phyloP scores from a whole-genome alignment of 2,888 invertebrate genomes.

The Caenorhabditis becei region DNA sequence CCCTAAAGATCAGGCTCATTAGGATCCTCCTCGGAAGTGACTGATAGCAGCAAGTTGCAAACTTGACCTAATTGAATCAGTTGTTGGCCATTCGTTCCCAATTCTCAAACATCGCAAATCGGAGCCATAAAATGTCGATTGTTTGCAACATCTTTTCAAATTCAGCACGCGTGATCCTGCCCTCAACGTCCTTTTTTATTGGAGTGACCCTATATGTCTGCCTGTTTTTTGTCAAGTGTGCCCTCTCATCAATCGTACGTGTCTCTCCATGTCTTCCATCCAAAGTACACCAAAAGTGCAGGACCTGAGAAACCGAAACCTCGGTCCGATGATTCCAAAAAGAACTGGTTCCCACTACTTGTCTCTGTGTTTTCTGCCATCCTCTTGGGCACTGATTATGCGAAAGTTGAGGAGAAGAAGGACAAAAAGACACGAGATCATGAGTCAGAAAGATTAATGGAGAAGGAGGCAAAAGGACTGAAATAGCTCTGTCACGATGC shows the following conservation, averaged over 20 bases:
- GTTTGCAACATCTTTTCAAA: slow-evolving; percentile 26
- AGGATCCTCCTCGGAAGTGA: background rate
- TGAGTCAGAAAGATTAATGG: slow-evolving; percentile 28
- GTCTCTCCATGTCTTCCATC: slow-evolving; percentile 9
- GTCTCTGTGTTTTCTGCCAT: slow-evolving; percentile 14
- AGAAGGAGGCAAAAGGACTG: background rate
- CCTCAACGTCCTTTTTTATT: background rate
- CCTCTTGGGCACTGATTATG: background rate
- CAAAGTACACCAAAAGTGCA: slow-evolving; percentile 45
- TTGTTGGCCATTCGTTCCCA: slow-evolving; percentile 26
- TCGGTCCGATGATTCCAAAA: slow-evolving; percentile 3
- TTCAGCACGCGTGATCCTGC: background rate
- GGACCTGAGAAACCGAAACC: slow-evolving; percentile 40
- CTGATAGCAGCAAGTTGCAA: background rate
- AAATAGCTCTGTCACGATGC: slow-evolving; percentile 12
- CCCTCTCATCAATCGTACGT: slow-evolving; percentile 24
- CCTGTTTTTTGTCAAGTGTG: slow-evolving; percentile 40
- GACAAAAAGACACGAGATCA: slow-evolving; percentile 2
- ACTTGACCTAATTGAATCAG: slow-evolving; percentile 29
- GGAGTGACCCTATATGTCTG: slow-evolving; percentile 11
- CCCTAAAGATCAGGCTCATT: background rate
- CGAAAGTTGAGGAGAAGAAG: background rate
- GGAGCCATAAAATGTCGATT: slow-evolving; percentile 31
- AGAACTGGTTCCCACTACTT: slow-evolving; percentile 31
- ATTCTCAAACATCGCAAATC: slow-evolving; percentile 38